Evolutionary conservation across 2,888 invertebrate species (phyloP).

Genomic region (Tolmerus cingulatus): DNA sequence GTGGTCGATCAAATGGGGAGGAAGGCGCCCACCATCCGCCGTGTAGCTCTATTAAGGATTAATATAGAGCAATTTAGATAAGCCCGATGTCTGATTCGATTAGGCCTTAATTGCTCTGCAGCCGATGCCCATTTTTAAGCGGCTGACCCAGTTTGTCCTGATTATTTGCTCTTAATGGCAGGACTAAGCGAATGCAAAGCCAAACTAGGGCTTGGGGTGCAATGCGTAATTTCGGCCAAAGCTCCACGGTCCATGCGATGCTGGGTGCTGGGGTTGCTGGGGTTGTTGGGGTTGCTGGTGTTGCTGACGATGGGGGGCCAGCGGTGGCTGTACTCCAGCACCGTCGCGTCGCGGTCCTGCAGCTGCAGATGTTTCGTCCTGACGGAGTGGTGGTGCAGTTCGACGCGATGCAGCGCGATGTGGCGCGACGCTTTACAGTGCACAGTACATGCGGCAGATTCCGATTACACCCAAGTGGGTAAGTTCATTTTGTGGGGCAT

Average conservation of each 20-base stretch:
- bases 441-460: not conserved
- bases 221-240: conserved; percentile 25
- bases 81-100: not conserved
- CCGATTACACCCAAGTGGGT: not conserved
- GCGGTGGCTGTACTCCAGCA: not conserved
- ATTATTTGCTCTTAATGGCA: not conserved
- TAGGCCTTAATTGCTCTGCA: not conserved
- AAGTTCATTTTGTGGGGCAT: not conserved
- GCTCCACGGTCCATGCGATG: not conserved
- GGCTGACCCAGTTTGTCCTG: not conserved
- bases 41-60: not conserved
- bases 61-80: not conserved
- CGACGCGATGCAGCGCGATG: not conserved
- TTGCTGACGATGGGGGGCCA: too few species aligned
- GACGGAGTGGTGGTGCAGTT: not conserved
- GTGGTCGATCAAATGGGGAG: not conserved
- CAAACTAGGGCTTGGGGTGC: conserved; percentile 3
- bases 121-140: not conserved
- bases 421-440: not conserved
- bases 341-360: not conserved
- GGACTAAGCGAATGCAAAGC: not conserved
- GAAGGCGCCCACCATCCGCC: not conserved
- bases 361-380: not conserved
- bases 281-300: too few species aligned
- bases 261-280: not conserved